Base-by-base conservation (phyloP, 1,140 invertebrate species). In the Luehdorfia chinensis region DNA sequence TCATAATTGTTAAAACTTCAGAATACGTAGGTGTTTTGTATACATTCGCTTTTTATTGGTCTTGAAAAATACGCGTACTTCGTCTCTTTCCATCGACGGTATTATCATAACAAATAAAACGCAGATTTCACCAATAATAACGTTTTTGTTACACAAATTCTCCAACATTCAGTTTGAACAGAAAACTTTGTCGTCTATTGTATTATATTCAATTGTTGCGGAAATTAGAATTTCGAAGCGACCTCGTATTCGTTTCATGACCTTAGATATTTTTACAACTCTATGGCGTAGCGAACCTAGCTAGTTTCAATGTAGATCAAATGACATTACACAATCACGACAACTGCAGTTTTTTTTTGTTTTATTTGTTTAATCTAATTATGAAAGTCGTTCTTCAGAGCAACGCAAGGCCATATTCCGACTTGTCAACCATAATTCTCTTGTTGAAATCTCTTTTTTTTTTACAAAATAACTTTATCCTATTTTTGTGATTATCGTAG, bases 151-250 rank as follows among this genome's bases (percentile, higher is more conserved):
- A 15, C 23, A 14, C 23, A 27, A 28, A 43, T 28, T 28, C 9
- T 31, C 4, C n/a, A 31, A 31, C 11, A 27, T 4, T 25, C 2
- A 11, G 15, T 6, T 16, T 7, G 7, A 18, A 11, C 4, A 43
- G 39, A 43, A 43, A 43, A 43, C 39, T 43, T 43, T 43, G 39
- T 43, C 39, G 25, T 43, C 16, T 16, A 16, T 11, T 13, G 36
- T 39, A 43, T 43, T 43, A 43, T 43, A 43, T 43, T 13, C 23
- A 43, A 37, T 21, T 16, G 39, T 43, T 43, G 39, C 39, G 39
- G n/a, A 43, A 43, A 43, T 16, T 28, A 21, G 23, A 14, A 28
- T 43, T 28, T 43, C 8, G 28, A 30, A 28, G 13, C 39, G 39
- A n/a, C 39, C 25, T 43, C 39, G 39, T 28, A 25, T 28, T 30